A percentile compares a stretch with the other conserved stretches of the same genome.
phyloP scores from a whole-genome alignment of 2,888 invertebrate genomes.

The Nomada hirtipes region DNA sequence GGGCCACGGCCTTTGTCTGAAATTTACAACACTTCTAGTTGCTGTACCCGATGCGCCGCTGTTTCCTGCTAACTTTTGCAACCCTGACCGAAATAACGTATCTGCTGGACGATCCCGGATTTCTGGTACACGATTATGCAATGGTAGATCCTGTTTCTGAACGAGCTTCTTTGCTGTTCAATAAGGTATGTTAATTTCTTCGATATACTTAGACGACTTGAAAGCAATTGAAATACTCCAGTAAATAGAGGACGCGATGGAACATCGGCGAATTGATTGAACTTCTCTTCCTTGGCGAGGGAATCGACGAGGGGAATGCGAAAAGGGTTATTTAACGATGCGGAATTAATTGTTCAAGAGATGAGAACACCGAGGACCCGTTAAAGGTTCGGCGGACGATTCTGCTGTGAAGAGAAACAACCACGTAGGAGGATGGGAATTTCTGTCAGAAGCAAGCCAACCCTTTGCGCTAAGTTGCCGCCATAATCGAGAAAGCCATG shows the following conservation, averaged over 20 bases:
- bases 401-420: slow-evolving; percentile 6
- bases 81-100: slow-evolving; percentile 17
- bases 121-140: background rate
- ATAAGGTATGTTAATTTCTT: background rate
- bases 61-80: background rate
- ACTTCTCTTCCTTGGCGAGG: background rate
- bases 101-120: background rate
- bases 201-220: background rate
- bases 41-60: background rate
- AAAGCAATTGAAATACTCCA: background rate
- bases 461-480: slow-evolving; percentile 57
- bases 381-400: slow-evolving; percentile 23
- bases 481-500: slow-evolving; percentile 56
- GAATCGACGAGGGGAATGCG: background rate
- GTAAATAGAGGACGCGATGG: background rate
- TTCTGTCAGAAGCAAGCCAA: slow-evolving; percentile 57
- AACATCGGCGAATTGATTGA: background rate
- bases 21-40: slow-evolving; percentile 22
- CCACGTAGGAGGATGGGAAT: slow-evolving; percentile 22
- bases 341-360: slow-evolving; percentile 36
- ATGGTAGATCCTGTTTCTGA: background rate
- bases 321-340: slow-evolving; percentile 12
- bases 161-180: slow-evolving; percentile 1
- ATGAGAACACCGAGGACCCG: slow-evolving; percentile 8
- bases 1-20: background rate